Evolutionary conservation across 2,888 invertebrate genomes (phyloP).

Genomic region (Volucella inanis): DNA sequence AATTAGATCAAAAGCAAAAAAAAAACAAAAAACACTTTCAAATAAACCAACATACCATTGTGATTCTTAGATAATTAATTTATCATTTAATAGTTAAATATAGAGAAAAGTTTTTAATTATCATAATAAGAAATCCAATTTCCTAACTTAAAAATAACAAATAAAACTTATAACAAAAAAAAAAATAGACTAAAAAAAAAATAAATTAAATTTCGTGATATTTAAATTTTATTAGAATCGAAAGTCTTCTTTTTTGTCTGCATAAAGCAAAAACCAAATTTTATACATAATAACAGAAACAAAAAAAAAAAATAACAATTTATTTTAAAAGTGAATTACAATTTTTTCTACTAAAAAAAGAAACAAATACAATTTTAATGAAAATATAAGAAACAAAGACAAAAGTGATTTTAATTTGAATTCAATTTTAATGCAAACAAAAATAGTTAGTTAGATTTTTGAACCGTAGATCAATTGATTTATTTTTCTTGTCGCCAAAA

Average conservation of each 20-base stretch:
- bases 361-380: neutral
- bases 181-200: conserved; percentile 10
- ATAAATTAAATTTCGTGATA: conserved; percentile 65
- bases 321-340: conserved; percentile 31
- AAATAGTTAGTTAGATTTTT: conserved; percentile 47
- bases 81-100: conserved; percentile 66
- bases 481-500: conserved; percentile 26
- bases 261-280: conserved; percentile 73
- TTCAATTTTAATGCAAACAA: conserved; percentile 51
- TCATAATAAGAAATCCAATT: conserved; percentile 65
- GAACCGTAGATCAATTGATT: conserved; percentile 58
- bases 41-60: conserved; percentile 79
- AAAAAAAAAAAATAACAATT: conserved; percentile 43
- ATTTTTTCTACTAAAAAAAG: conserved; percentile 52
- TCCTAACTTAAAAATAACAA: conserved; percentile 76
- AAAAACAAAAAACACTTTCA: conserved; percentile 43
- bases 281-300: too few species aligned
- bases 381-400: conserved; percentile 47
- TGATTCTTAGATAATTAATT: conserved; percentile 81
- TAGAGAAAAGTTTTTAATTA: conserved; percentile 54
- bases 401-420: conserved; percentile 62
- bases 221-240: conserved; percentile 69
- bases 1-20: conserved; percentile 24
- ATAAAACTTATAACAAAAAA: conserved; percentile 37
- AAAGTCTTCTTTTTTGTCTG: conserved; percentile 71